Conservation (phyloP, 2,888 invertebrate genomes). For the Epinotia demarniana region DNA sequence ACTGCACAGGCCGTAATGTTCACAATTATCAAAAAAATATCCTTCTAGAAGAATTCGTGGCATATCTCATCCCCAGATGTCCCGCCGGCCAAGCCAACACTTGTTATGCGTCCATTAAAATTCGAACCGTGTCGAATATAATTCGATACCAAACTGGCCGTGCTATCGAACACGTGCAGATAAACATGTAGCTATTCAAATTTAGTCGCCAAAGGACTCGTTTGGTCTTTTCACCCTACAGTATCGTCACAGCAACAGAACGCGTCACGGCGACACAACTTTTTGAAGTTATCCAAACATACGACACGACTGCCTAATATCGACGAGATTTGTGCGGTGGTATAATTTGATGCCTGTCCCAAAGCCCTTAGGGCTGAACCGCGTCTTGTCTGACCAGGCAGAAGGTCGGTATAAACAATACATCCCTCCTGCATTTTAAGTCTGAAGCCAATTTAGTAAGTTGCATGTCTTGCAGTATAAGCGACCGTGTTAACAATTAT, state of each 20-base stretch:
- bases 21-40: not conserved
- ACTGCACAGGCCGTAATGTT: too few species aligned
- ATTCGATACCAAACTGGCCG: slow-evolving; percentile 27
- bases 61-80: not conserved
- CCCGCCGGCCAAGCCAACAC: not conserved
- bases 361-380: slow-evolving; percentile 12
- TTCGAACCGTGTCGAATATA: slow-evolving; percentile 29
- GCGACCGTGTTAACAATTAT: not conserved
- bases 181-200: slow-evolving; percentile 33
- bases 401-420: not conserved
- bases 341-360: not conserved
- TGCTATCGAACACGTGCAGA: slow-evolving; percentile 31
- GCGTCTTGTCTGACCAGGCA: not conserved
- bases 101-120: slow-evolving; percentile 28
- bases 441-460: not conserved
- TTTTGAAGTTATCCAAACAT: not conserved
- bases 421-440: not conserved
- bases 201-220: slow-evolving; percentile 12
- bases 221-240: not conserved
- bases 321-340: too few species aligned
- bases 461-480: not conserved
- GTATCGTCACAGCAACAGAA: not conserved
- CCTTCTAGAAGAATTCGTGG: not conserved
- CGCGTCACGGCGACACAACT: not conserved
- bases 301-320: not conserved